Evolutionary conservation across 2,797 vertebrate species (phyloP).

Genomic region (Xenentodon cancila): DNA sequence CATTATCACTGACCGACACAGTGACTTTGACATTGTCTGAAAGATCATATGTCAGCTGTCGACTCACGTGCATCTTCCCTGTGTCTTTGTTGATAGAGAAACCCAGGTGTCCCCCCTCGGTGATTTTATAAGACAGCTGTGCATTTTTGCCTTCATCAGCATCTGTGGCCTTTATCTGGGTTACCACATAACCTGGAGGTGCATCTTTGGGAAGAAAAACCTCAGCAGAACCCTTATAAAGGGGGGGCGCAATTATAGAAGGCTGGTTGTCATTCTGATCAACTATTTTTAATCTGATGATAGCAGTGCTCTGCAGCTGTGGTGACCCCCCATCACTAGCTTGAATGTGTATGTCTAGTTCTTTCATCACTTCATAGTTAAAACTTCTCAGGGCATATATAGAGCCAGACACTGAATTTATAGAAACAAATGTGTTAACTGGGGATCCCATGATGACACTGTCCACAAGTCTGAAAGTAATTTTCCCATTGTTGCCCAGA

Average conservation of each 20-base stretch:
- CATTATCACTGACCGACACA: constrained; percentile 87
- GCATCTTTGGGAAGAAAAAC: constrained; percentile 89
- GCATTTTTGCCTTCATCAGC: constrained; percentile 91
- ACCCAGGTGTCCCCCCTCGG: constrained; percentile 84
- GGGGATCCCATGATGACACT: constrained; percentile 86
- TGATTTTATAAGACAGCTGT: constrained; percentile 88
- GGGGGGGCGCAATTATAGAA: constrained; percentile 84
- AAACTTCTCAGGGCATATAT: constrained; percentile 95
- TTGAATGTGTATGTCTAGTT: constrained; percentile 89
- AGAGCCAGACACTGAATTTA: constrained; percentile 91
- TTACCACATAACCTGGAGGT: constrained; percentile 86
- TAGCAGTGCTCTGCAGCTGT: constrained; percentile 88
- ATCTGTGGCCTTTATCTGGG: constrained; percentile 91
- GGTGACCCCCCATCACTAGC: constrained; percentile 92
- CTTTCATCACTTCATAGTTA: constrained; percentile 91
- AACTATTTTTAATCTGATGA: constrained; percentile 89
- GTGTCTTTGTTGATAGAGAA: constrained; percentile 89
- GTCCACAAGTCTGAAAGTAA: constrained; percentile 90
- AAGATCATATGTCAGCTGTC: constrained; percentile 87
- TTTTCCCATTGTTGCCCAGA: constrained; percentile 88
- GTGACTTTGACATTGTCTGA: constrained; percentile 85
- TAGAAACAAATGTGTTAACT: constrained; percentile 91
- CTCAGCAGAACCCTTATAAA: constrained; percentile 90
- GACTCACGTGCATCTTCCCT: constrained; percentile 88
- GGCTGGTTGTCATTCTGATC: constrained; percentile 97